Percentiles rank a stretch among this genome's conserved stretches.
Evolutionary conservation across 1,140 invertebrate genomes (phyloP).

Genomic region (Megalopta genalis): DNA sequence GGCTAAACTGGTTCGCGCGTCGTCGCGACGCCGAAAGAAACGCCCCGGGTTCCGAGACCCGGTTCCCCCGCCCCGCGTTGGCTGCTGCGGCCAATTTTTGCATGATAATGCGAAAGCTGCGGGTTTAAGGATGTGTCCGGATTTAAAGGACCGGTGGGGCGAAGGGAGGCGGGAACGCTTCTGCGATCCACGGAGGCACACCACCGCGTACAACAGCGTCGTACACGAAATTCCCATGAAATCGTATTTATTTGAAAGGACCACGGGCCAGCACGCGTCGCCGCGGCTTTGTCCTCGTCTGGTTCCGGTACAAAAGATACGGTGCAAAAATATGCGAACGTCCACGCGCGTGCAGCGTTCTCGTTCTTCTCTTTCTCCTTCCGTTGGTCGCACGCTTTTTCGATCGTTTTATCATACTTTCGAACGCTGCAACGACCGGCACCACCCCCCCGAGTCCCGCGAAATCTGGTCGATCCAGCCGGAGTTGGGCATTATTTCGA

Average conservation of each 20-base stretch:
- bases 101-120: conserved; percentile 39
- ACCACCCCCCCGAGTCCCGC: too few relatives aligned
- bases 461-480: too few relatives aligned
- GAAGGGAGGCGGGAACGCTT: too few relatives aligned
- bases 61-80: conserved; percentile 48
- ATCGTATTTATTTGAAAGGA: neutral
- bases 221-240: neutral
- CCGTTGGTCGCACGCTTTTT: too few relatives aligned
- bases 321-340: conserved; percentile 71
- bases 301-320: conserved; percentile 64
- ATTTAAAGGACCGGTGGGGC: too few relatives aligned
- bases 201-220: too few relatives aligned
- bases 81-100: conserved; percentile 33
- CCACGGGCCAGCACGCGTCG: neutral
- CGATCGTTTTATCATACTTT: too few relatives aligned
- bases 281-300: conserved; percentile 9
- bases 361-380: conserved; percentile 58
- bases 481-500: too few relatives aligned
- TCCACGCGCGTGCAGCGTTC: conserved; percentile 42
- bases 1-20: conserved; percentile 67
- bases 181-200: too few relatives aligned
- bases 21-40: conserved; percentile 47
- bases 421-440: too few relatives aligned
- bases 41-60: conserved; percentile 1
- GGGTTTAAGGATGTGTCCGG: too few relatives aligned